Evolutionary conservation across 2,797 vertebrate species (phyloP).

Genomic region (Takifugu rubripes): DNA sequence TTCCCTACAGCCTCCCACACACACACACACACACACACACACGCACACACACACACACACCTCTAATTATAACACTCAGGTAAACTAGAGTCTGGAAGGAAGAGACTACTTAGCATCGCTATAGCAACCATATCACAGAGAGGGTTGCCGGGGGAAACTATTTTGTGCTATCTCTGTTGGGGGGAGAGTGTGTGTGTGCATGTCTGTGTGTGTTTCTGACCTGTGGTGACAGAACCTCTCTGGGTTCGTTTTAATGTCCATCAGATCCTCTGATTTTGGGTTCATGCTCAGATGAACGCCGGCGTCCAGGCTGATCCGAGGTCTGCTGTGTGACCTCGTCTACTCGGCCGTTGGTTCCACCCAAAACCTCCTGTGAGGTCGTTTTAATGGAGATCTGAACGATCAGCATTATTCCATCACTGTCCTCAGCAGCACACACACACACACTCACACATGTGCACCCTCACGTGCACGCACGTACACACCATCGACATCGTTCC

Average conservation of each 20-base stretch:
- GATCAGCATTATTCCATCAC: no score
- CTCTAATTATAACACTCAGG: constrained; percentile 24
- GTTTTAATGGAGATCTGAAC: no score
- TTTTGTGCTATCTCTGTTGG: constrained; percentile 55
- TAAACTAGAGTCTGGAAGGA: constrained; percentile 57
- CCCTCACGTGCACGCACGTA: no score
- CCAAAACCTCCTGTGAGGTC: no score
- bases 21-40: constrained; percentile 6
- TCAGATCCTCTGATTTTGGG: no score
- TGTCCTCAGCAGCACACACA: no score
- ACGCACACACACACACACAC: constrained; percentile 2
- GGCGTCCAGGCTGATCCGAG: no score
- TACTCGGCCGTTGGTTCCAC: no score
- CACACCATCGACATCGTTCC: constrained; percentile 26
- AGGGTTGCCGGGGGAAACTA: constrained; percentile 63
- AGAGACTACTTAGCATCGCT: constrained; percentile 62
- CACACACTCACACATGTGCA: no score
- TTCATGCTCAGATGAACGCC: background rate
- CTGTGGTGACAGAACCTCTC: constrained; percentile 1
- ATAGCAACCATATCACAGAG: constrained; percentile 71
- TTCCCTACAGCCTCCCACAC: no score
- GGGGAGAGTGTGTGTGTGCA: constrained; percentile 18
- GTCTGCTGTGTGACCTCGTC: no score
- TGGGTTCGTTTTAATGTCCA: no score
- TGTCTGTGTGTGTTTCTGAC: constrained; percentile 14